phyloP scores from a whole-genome alignment of 2,113 vertebrate genomes.

The Scophthalmus maximus region DNA sequence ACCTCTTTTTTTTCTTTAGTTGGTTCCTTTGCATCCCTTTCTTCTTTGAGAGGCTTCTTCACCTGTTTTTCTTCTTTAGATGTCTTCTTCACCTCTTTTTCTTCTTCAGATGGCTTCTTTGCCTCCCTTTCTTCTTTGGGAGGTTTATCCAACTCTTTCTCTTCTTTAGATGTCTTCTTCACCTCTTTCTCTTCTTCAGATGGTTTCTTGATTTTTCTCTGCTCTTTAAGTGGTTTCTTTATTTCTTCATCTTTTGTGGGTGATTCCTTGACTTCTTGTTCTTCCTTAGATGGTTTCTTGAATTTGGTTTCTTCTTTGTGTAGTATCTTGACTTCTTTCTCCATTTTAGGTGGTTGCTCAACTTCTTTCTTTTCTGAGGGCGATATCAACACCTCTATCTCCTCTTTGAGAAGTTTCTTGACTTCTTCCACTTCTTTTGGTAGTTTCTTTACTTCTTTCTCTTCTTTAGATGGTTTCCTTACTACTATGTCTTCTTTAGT shows the following conservation, averaged over 20 bases:
- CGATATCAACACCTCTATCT: slow-evolving; percentile 6
- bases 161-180: neutral
- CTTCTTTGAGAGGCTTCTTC: neutral
- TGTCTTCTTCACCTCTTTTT: neutral
- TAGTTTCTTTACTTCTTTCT: neutral
- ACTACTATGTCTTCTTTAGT: neutral
- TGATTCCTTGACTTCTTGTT: neutral
- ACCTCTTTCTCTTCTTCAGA: slow-evolving; percentile 6
- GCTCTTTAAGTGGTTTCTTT: neutral
- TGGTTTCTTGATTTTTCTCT: neutral
- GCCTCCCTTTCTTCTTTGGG: neutral
- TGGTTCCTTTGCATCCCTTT: neutral
- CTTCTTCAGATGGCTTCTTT: neutral
- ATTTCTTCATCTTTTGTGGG: neutral
- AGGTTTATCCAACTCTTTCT: neutral
- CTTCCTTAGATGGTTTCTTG: neutral
- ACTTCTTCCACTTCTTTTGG: neutral
- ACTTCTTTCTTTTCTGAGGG: neutral
- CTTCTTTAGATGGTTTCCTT: neutral
- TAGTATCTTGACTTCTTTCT: neutral
- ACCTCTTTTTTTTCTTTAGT: neutral
- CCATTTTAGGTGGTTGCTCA: neutral
- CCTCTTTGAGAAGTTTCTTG: slow-evolving; percentile 4
- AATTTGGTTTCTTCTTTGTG: neutral
- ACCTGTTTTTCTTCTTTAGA: neutral